Evolutionary conservation across 1,140 invertebrate species (phyloP).

Genomic region (Maniola jurtina): DNA sequence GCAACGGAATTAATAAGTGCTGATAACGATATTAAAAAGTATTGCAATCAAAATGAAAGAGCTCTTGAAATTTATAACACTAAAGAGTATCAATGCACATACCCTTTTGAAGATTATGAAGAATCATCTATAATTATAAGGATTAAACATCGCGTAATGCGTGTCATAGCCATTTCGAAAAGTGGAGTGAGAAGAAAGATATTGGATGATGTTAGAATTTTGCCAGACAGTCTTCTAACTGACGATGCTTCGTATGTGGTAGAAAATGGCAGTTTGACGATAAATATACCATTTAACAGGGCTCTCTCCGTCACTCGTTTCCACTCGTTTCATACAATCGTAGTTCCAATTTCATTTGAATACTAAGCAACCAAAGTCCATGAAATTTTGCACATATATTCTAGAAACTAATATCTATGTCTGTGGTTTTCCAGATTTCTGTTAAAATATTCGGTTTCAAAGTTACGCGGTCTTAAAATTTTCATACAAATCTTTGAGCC

Average conservation of each 20-base stretch:
- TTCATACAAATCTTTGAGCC: too few relatives aligned
- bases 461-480: too few relatives aligned
- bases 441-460: too few relatives aligned
- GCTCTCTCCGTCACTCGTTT: too few relatives aligned
- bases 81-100: not conserved
- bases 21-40: not conserved
- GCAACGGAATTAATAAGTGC: not conserved
- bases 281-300: not conserved
- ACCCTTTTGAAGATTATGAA: not conserved
- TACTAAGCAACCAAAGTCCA: too few relatives aligned
- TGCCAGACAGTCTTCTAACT: not conserved
- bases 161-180: not conserved
- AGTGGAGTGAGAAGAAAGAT: not conserved
- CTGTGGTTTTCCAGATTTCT: too few relatives aligned
- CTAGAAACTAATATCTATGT: too few relatives aligned
- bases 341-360: too few relatives aligned
- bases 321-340: too few relatives aligned
- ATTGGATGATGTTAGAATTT: not conserved
- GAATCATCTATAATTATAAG: not conserved
- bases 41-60: not conserved
- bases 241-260: not conserved
- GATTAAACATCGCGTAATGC: slow-evolving; percentile 5
- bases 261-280: not conserved
- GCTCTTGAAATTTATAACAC: not conserved
- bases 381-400: too few relatives aligned